phyloP scores from a whole-genome alignment of 1,140 invertebrate species.

The Lepeophtheirus salmonis region DNA sequence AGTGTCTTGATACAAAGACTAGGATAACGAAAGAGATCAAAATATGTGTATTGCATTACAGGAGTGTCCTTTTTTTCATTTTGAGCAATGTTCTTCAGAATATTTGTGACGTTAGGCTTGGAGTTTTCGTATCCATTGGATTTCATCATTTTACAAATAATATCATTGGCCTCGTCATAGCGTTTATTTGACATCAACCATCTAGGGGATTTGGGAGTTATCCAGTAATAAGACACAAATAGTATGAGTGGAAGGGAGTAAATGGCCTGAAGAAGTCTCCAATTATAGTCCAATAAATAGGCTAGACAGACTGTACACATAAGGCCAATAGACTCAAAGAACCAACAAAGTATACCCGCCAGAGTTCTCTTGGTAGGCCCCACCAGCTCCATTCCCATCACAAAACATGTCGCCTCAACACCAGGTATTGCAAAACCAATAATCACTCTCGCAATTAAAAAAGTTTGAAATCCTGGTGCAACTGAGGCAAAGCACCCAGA shows the following conservation, averaged over 20 bases:
- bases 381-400: slow-evolving; percentile 18
- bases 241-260: slow-evolving; percentile 11
- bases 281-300: slow-evolving; percentile 4
- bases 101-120: background rate
- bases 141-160: background rate
- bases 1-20: slow-evolving; percentile 9
- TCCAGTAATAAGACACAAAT: slow-evolving; percentile 10
- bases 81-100: background rate
- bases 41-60: background rate
- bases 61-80: background rate
- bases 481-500: background rate
- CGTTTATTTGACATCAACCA: background rate
- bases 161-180: background rate
- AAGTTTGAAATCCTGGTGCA: slow-evolving; percentile 1
- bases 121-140: background rate
- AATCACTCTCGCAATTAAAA: background rate
- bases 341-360: slow-evolving; percentile 17
- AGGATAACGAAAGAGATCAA: slow-evolving; percentile 9
- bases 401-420: slow-evolving; percentile 14
- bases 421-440: slow-evolving; percentile 16
- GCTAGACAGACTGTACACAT: slow-evolving; percentile 2
- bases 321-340: slow-evolving; percentile 15
- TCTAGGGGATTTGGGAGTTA: slow-evolving; percentile 7
- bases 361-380: slow-evolving; percentile 15
- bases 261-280: slow-evolving; percentile 10